phyloP scores from a whole-genome alignment of 2,797 vertebrate genomes.

The Dromococcyx pavoninus region DNA sequence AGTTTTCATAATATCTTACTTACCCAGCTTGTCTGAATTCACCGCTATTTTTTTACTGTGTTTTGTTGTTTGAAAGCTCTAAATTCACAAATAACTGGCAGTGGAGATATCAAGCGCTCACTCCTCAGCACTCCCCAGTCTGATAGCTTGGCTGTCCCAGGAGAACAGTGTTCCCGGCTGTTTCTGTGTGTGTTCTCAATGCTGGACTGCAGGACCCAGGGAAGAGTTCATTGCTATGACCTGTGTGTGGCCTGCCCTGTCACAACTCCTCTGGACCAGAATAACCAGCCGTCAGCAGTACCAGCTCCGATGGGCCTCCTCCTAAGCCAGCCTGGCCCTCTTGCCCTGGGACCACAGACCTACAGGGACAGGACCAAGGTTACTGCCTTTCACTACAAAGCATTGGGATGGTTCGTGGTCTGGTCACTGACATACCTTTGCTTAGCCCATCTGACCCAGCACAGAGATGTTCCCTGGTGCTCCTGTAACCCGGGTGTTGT shows the following conservation, averaged over 20 bases:
- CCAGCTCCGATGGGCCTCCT: accelerated
- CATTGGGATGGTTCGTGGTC: accelerated
- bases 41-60: not conserved
- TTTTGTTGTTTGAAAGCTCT: not conserved
- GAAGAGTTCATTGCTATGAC: accelerated
- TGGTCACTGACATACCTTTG: not conserved
- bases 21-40: not conserved
- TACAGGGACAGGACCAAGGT: accelerated
- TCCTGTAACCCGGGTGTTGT: not conserved
- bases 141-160: accelerated
- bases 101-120: not conserved
- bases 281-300: not conserved
- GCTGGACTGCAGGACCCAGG: accelerated
- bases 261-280: not conserved
- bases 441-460: not conserved
- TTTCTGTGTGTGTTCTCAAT: not conserved
- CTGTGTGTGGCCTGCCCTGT: too few species aligned
- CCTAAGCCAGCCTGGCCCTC: not conserved
- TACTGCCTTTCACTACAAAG: not conserved
- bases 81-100: not conserved
- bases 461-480: not conserved
- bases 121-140: not conserved
- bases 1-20: not conserved
- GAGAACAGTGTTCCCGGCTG: not conserved
- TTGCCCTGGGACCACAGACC: not conserved